Conservation (phyloP, 2,888 invertebrate genomes). For the Myopa testacea region DNA sequence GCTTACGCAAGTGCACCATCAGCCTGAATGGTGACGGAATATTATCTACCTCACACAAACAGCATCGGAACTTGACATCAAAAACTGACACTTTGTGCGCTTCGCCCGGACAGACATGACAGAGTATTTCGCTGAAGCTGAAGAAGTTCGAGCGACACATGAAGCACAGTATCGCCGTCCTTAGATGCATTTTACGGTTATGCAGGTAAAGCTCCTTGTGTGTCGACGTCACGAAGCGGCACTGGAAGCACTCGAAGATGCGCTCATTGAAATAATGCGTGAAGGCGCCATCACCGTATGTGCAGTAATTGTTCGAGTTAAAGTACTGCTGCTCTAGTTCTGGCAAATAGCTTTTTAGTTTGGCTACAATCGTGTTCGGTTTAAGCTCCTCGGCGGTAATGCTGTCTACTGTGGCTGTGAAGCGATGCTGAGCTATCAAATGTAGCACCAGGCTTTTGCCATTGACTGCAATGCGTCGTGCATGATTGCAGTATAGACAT, state of each 20-base stretch:
- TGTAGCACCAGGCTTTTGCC: conserved; percentile 84
- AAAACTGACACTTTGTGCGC: conserved; percentile 67
- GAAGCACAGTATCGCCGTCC: conserved; percentile 82
- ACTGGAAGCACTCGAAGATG: conserved; percentile 87
- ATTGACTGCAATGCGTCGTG: conserved; percentile 85
- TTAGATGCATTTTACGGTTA: conserved; percentile 88
- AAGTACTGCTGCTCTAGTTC: conserved; percentile 76
- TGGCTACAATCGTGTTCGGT: conserved; percentile 77
- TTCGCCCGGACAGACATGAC: conserved; percentile 86
- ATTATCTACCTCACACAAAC: conserved; percentile 81
- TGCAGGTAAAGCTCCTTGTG: conserved; percentile 89
- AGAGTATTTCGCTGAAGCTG: conserved; percentile 87
- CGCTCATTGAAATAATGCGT: conserved; percentile 70
- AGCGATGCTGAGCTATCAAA: conserved; percentile 83
- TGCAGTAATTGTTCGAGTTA: conserved; percentile 79
- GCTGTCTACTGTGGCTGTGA: conserved; percentile 82
- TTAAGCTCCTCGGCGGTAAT: conserved; percentile 81
- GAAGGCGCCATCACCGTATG: conserved; percentile 70
- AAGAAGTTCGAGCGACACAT: conserved; percentile 91
- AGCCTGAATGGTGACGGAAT: conserved; percentile 88
- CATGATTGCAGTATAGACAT: conserved; percentile 89
- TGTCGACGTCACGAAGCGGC: conserved; percentile 80
- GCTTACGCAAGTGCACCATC: conserved; percentile 88
- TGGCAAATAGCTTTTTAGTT: conserved; percentile 72
- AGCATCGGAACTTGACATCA: conserved; percentile 82